Evolutionary conservation across 2,888 invertebrate species (phyloP).

Genomic region (Eristalis pertinax): DNA sequence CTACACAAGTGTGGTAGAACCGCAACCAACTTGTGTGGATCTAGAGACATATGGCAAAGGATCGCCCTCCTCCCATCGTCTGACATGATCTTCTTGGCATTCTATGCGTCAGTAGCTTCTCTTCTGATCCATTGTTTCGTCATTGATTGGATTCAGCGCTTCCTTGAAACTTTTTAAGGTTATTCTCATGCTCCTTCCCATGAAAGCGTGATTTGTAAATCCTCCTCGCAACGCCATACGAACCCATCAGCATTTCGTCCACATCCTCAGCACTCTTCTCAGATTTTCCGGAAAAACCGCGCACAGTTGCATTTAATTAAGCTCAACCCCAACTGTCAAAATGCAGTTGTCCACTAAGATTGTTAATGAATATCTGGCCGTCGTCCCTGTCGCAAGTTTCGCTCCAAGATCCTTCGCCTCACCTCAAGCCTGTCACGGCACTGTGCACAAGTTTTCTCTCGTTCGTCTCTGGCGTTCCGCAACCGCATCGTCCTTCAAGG

Average conservation of each 20-base stretch:
- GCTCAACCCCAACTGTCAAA: constrained; percentile 3
- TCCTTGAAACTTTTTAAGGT: no score
- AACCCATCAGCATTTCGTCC: not conserved
- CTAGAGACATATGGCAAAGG: no score
- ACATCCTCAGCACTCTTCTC: not conserved
- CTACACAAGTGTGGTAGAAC: no score
- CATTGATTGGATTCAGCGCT: no score
- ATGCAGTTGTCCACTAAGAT: constrained; percentile 25
- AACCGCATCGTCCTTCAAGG: constrained; percentile 35
- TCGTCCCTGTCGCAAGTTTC: not conserved
- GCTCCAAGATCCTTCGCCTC: not conserved
- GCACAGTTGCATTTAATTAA: constrained; percentile 23
- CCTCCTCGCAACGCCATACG: not conserved
- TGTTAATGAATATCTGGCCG: constrained; percentile 54
- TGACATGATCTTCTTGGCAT: no score
- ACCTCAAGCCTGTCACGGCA: constrained; percentile 25
- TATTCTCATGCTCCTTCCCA: no score
- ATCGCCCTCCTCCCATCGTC: no score
- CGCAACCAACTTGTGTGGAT: no score
- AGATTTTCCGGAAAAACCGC: not conserved
- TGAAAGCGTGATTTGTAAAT: no score
- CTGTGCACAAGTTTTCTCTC: constrained; percentile 24
- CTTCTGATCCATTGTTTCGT: no score
- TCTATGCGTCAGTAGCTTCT: no score
- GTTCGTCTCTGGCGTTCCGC: not conserved